Conservation (phyloP, 2,113 vertebrate genomes). For the Varanus komodoensis region DNA sequence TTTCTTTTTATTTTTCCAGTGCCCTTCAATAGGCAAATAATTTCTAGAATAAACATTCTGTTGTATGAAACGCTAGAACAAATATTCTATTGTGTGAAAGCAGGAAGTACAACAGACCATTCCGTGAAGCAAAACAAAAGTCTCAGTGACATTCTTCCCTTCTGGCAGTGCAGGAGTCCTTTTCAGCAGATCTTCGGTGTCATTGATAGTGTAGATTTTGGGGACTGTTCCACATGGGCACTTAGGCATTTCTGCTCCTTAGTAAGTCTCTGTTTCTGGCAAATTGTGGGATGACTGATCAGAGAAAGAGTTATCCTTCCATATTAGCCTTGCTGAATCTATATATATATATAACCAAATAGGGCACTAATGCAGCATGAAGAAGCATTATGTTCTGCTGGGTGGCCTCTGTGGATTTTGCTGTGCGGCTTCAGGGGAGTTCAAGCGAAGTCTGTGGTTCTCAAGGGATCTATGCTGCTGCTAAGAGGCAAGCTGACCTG, state of each 20-base stretch:
- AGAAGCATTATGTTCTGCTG: neutral
- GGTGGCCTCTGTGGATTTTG: neutral
- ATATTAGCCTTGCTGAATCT: slow-evolving; percentile 6
- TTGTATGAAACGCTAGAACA: neutral
- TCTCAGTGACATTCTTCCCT: neutral
- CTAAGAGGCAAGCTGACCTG: slow-evolving; percentile 15
- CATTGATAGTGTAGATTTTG: neutral
- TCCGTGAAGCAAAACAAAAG: fast-evolving
- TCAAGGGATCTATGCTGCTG: slow-evolving; percentile 26
- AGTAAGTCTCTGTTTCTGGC: neutral
- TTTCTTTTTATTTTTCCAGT: neutral
- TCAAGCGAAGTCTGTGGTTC: neutral
- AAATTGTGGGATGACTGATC: neutral
- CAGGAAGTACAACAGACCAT: neutral
- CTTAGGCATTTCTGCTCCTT: fast-evolving
- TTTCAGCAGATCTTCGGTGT: fast-evolving
- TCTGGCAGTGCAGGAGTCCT: fast-evolving
- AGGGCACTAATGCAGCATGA: slow-evolving; percentile 8
- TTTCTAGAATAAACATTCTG: neutral
- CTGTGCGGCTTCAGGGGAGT: slow-evolving; percentile 9
- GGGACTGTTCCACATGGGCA: neutral
- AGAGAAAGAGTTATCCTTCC: neutral
- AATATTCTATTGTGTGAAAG: neutral
- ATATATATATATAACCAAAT: slow-evolving; percentile 14
- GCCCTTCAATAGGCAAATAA: neutral